Evolutionary conservation across 2,888 invertebrate species (phyloP).

Genomic region (Ennomos fuscantarius): DNA sequence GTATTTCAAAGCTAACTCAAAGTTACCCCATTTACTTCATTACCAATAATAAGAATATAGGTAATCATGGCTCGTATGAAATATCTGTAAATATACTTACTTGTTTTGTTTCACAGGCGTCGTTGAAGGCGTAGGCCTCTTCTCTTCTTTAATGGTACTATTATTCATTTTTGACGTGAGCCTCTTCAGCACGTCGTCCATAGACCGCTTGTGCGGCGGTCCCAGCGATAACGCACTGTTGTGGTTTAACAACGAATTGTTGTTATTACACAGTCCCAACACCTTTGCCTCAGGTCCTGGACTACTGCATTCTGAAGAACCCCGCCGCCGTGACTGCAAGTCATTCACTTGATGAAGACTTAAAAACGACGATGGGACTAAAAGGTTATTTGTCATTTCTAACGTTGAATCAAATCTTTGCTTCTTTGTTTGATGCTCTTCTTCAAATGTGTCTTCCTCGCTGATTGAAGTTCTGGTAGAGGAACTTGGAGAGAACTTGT

Average conservation of each 20-base stretch:
- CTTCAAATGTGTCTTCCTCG: constrained; percentile 87
- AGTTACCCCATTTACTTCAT: too few relatives aligned
- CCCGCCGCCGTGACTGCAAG: constrained; percentile 75
- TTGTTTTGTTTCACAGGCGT: constrained; percentile 86
- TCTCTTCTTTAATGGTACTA: constrained; percentile 89
- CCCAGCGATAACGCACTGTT: constrained; percentile 81
- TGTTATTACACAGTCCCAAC: constrained; percentile 87
- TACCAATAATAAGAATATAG: too few relatives aligned
- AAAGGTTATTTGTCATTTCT: constrained; percentile 87
- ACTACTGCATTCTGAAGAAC: constrained; percentile 90
- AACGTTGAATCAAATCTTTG: constrained; percentile 84
- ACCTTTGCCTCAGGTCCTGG: constrained; percentile 88
- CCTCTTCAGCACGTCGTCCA: constrained; percentile 96
- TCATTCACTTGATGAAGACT: constrained; percentile 86
- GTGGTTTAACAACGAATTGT: constrained; percentile 87
- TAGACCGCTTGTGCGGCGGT: constrained; percentile 89
- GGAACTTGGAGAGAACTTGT: constrained; percentile 79
- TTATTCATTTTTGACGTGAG: constrained; percentile 94
- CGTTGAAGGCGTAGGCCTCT: constrained; percentile 88
- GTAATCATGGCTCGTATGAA: too few relatives aligned
- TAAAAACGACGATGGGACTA: constrained; percentile 81
- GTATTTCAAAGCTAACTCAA: too few relatives aligned
- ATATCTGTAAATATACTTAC: constrained; percentile 59
- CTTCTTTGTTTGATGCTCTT: constrained; percentile 86
- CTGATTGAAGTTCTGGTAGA: constrained; percentile 80